Evolutionary conservation across 2,797 vertebrate genomes (phyloP).

Genomic region (Natrix natrix): DNA sequence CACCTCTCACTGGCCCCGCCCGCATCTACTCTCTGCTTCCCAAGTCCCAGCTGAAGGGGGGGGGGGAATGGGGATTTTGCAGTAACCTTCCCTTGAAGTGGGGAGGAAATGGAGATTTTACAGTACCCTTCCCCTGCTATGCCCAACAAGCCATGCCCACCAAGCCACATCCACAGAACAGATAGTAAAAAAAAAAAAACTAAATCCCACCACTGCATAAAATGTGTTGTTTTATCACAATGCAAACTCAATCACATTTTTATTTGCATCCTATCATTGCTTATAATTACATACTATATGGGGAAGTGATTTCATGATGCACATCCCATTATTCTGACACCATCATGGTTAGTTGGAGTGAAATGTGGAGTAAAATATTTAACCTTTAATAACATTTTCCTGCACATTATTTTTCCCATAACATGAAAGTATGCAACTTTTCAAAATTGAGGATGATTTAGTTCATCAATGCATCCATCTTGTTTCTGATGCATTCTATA

Average conservation of each 20-base stretch:
- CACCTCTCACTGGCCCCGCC: too few relatives aligned
- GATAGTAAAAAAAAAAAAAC: too few relatives aligned
- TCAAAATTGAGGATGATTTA: conserved; percentile 39
- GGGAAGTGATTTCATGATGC: background rate
- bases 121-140: too few relatives aligned
- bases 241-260: background rate
- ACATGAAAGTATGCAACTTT: conserved; percentile 21
- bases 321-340: background rate
- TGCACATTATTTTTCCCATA: background rate
- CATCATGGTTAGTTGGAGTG: conserved; percentile 1
- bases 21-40: too few relatives aligned
- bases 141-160: too few relatives aligned
- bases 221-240: background rate
- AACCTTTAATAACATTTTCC: conserved; percentile 46
- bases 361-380: conserved; percentile 20
- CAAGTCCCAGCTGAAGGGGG: too few relatives aligned
- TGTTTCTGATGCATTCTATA: background rate
- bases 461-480: conserved; percentile 21
- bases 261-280: background rate
- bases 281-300: background rate
- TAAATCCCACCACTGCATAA: too few relatives aligned
- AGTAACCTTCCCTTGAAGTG: too few relatives aligned
- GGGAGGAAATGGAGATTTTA: too few relatives aligned
- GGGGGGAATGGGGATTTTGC: too few relatives aligned
- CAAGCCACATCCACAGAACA: too few relatives aligned